A percentile compares a stretch with the other conserved stretches of the same genome.
Conservation (phyloP, 2,888 invertebrate genomes). For the Patella depressa region DNA sequence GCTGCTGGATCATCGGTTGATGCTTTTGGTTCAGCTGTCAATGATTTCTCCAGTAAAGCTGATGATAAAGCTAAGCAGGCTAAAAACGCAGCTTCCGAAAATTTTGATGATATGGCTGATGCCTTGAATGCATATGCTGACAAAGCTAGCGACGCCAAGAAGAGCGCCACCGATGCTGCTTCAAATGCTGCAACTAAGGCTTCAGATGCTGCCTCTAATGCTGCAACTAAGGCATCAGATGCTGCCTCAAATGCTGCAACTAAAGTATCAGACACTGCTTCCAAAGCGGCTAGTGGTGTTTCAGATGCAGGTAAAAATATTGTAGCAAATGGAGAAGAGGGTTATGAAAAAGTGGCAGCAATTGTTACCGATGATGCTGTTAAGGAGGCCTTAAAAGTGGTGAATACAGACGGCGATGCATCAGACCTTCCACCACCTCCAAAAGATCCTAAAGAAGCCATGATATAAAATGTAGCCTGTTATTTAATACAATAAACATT, state of each 20-base stretch:
- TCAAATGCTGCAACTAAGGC: too few species aligned
- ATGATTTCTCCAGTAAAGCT: not conserved
- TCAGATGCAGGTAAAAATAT: not conserved
- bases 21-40: not conserved
- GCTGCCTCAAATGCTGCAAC: too few species aligned
- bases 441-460: too few species aligned
- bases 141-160: not conserved
- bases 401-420: not conserved
- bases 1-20: not conserved
- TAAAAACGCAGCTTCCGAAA: not conserved
- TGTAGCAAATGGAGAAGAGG: conserved; percentile 5
- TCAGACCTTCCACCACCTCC: too few species aligned
- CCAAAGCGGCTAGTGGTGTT: not conserved
- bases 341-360: conserved; percentile 10
- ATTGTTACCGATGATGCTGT: conserved; percentile 6
- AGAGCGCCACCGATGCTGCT: too few species aligned
- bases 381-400: conserved; percentile 13
- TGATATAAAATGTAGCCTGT: too few species aligned
- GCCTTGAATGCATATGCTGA: not conserved
- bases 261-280: not conserved
- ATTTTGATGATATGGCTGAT: conserved; percentile 1
- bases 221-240: too few species aligned
- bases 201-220: too few species aligned
- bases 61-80: not conserved
- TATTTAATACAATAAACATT: too few species aligned